Percentiles rank a stretch among this genome's conserved stretches.
Conservation (phyloP, 2,888 invertebrate genomes). For the Stenchaetothrips biformis region DNA sequence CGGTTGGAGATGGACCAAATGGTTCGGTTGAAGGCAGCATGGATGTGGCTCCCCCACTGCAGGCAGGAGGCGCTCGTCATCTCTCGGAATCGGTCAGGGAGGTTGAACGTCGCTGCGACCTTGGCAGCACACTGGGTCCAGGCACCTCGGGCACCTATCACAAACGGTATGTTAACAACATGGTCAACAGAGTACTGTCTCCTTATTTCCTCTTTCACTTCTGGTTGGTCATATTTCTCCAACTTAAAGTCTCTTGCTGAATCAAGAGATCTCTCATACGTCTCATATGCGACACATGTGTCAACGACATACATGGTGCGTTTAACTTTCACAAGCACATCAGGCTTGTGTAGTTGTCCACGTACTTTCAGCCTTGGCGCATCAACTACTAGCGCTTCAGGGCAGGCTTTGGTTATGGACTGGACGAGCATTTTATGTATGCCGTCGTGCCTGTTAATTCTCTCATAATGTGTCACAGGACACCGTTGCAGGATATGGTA, state of each 20-base stretch:
- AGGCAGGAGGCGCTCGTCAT: too few relatives aligned
- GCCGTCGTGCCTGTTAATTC: not conserved
- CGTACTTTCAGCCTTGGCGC: not conserved
- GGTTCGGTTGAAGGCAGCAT: too few relatives aligned
- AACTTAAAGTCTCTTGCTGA: not conserved
- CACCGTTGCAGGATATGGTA: not conserved
- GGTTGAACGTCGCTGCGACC: too few relatives aligned
- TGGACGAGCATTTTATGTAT: not conserved
- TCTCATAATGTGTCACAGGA: not conserved
- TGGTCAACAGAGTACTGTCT: not conserved
- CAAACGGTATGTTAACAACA: not conserved
- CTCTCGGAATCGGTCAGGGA: too few relatives aligned
- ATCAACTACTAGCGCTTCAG: not conserved
- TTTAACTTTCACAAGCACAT: not conserved
- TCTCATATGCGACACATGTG: not conserved
- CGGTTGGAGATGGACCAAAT: too few relatives aligned
- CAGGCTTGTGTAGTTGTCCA: not conserved
- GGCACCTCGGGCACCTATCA: not conserved
- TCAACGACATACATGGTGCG: not conserved
- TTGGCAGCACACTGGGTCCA: not conserved
- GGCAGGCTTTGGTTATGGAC: not conserved
- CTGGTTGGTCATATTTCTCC: not conserved
- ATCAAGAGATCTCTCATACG: not conserved
- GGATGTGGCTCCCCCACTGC: too few relatives aligned
- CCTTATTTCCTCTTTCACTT: not conserved